phyloP scores from a whole-genome alignment of 2,113 vertebrate species.

The Dendrocopos noguchii region DNA sequence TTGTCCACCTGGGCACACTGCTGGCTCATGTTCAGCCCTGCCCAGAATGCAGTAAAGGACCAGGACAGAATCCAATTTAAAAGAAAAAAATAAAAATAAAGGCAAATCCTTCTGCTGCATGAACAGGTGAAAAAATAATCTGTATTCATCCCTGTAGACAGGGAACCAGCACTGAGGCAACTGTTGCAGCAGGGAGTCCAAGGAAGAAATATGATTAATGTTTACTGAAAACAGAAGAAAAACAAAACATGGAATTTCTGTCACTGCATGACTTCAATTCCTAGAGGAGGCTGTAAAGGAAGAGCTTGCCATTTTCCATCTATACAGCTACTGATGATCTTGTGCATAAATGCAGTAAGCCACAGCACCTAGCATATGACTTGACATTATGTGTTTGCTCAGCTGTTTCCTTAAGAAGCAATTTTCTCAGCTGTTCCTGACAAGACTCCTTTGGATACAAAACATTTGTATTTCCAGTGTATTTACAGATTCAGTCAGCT shows the following conservation, averaged over 20 bases:
- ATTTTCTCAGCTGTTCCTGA: conserved; percentile 29
- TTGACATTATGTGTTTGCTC: conserved; percentile 5
- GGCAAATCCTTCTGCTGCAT: background rate
- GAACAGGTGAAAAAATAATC: background rate
- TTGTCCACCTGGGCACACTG: too few species aligned
- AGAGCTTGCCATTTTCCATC: background rate
- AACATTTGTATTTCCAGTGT: background rate
- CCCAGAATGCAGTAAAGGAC: background rate
- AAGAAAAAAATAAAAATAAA: background rate
- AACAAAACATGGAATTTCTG: background rate
- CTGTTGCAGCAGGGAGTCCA: background rate
- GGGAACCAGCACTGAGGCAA: background rate
- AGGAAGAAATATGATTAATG: background rate
- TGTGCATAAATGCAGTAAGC: background rate
- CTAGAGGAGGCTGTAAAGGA: background rate
- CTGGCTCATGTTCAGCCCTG: background rate
- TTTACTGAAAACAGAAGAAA: conserved; percentile 9
- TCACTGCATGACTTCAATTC: background rate
- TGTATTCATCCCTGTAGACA: accelerated
- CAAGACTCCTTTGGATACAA: background rate
- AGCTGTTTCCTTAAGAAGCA: conserved; percentile 18
- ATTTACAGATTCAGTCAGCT: background rate
- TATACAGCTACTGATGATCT: background rate
- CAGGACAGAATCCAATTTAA: background rate
- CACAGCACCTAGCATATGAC: background rate